Base-by-base conservation (phyloP, 2,888 invertebrate species). In the Elegia similella region DNA sequence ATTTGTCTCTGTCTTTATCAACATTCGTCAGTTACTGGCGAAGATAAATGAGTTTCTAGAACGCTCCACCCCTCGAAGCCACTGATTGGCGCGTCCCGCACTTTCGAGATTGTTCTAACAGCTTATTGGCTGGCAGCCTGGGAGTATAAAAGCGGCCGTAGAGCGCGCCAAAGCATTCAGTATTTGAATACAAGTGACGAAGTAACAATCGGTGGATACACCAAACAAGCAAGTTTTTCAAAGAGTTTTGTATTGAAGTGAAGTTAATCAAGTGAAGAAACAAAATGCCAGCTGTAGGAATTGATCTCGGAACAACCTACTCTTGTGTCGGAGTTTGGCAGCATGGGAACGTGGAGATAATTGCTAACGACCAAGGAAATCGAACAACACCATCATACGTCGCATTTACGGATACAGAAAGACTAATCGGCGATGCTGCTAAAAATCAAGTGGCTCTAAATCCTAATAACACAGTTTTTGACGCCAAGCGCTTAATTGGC, bases 361-460 rank as follows among this genome's bases (percentile, higher is more conserved):
- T 97, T 76, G 96, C 97, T 59, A 97, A 97, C 78, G 96, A 97
- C 79, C 96, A 97, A 85, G 97, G 97, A 62, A 97, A 97, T 83
- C 91, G 97, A 55, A 97, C 96, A 8, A 97, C 97, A 53, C 97
- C 97, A 50, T 96, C 96, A 64, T 97, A 96, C 84, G 97, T 97
- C 53, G 96, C 96, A 6, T 97, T 97, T 81, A 96, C 96, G 23
- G 96, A 97, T 68, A 95, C 94, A 3, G 97, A 97, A 82, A 92
- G 97, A 52, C 91, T 97, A 42, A 96, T 97, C 69, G 97, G 97
- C 44, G 97, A 97, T 88, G 96, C 96, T 15, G 97, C 97, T 38
- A 97, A 96, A 84, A 96, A 96, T 80, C 97, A 97, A 86, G 95
- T 95, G 29, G 94, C 94, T 38, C 93, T 94, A 90, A 96, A 96